Evolutionary conservation across 2,113 vertebrate species (phyloP).

Genomic region (Hippocampus comes): DNA sequence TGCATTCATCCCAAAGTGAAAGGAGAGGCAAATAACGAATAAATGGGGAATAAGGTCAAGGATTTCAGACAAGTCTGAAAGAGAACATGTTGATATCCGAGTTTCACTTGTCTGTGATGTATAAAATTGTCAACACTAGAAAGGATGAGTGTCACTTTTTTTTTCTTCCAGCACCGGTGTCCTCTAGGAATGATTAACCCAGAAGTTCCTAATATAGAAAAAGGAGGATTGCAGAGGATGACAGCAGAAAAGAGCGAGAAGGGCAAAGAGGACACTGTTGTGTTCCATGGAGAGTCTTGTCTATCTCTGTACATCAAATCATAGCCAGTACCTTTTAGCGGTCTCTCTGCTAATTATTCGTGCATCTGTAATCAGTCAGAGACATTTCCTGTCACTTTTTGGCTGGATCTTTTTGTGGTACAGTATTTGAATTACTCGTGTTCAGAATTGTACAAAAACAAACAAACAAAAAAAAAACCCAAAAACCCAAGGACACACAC

Average conservation of each 20-base stretch:
- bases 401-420: neutral
- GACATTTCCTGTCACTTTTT: constrained; percentile 1
- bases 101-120: constrained; percentile 43
- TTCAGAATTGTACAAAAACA: neutral
- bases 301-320: constrained; percentile 61
- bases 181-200: constrained; percentile 76
- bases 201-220: constrained; percentile 74
- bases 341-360: constrained; percentile 73
- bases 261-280: constrained; percentile 50
- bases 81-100: constrained; percentile 11
- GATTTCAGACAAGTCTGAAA: constrained; percentile 25
- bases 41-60: constrained; percentile 51
- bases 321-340: constrained; percentile 61
- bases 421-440: too few relatives aligned
- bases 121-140: constrained; percentile 41
- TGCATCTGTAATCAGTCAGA: constrained; percentile 65
- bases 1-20: constrained; percentile 28
- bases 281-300: constrained; percentile 57
- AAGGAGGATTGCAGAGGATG: constrained; percentile 46
- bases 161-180: constrained; percentile 29
- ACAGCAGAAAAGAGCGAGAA: constrained; percentile 27
- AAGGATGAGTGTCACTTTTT: constrained; percentile 44
- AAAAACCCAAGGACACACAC: neutral
- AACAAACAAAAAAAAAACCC: neutral
- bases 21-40: constrained; percentile 40